A percentile compares a stretch with the other conserved stretches of the same genome.
These are phyloP conservation scores for Porites cylindrica DNA, from an alignment of 92 coral and sea anemone species.

Conservation along the genomic window DNA sequence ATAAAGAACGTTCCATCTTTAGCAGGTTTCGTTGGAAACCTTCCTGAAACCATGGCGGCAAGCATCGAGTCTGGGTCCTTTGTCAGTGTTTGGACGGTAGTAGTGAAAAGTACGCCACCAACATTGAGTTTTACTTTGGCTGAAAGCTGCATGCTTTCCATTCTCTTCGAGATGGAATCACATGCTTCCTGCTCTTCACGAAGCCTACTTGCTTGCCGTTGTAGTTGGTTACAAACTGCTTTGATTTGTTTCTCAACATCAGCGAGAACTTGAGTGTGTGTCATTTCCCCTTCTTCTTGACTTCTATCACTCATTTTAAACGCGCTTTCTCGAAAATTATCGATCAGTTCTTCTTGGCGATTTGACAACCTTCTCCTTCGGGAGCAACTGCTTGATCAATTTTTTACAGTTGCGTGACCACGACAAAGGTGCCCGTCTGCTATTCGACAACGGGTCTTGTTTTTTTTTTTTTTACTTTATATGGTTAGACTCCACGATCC, in stretches of 20 bases:
- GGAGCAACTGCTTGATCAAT: too few relatives aligned
- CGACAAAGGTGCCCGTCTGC: too few relatives aligned
- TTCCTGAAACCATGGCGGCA: background rate
- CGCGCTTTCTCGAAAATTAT: too few relatives aligned
- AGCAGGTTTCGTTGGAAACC: background rate
- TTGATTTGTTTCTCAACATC: background rate
- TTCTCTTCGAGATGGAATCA: background rate
- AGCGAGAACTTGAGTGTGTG: background rate
- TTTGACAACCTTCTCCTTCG: too few relatives aligned
- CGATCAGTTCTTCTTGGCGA: background rate
- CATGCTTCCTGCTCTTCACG: background rate
- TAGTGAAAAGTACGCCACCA: background rate
- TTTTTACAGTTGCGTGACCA: too few relatives aligned
- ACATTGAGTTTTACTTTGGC: background rate
- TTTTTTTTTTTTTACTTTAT: too few relatives aligned
- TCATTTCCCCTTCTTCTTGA: background rate
- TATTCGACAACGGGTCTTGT: too few relatives aligned
- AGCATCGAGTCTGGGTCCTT: constrained; percentile 5
- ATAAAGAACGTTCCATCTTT: constrained; percentile 52
- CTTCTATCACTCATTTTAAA: background rate
- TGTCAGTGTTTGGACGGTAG: background rate
- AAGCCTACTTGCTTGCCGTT: background rate
- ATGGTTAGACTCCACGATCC: too few relatives aligned
- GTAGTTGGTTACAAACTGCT: background rate
- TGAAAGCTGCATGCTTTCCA: background rate